Base-by-base conservation (phyloP, 2,888 invertebrate genomes). In the Lymantria dispar region DNA sequence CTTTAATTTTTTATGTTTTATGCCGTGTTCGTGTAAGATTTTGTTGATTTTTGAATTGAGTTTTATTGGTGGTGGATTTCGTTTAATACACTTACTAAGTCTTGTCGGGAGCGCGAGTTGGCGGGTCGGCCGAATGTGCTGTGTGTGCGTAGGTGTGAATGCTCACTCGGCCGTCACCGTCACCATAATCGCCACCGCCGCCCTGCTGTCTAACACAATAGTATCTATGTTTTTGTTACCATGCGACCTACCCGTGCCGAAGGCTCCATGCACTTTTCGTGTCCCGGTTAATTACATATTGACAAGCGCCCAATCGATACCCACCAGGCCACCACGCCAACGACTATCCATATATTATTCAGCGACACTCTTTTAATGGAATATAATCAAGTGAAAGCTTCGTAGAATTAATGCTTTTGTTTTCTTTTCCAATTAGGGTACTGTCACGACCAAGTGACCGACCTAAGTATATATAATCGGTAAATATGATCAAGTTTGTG, bases 31-130 rank as follows among this genome's bases (percentile, higher is more conserved):
- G 87, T 90, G 87, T 89, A 90, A 81, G 81, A 90, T 87, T 88
- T 88, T 89, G 83, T 87, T 90, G 87, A 87, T 86, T n/a, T n/a
- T 88, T 87, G 83, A 84, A 80, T 81, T 87, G 89, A 86, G 81
- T 90, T 89, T 87, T 91, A 89, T 89, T 91, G 91, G 91, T 91
- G 91, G 91, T 91, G 91, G 91, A 91, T 90, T 90, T 90, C 89
- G 87, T 90, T 86, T 91, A 89, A 89, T 89, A 88, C 85, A 88
- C 87, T 87, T 83, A 87, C 83, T 74, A 78, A 78, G 71, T 68
- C 22, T 53, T 56, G 60, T 63, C 62, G 57, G 66, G 67, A 68
- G 60, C 47, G 10, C 33, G 1, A 53, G 61, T 66, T 56, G 59
- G 54, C 52, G 59, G 54, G 56, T 55, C 62, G 64, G 68, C 70